Conservation (phyloP, 2,797 vertebrate genomes). For the Tokudaia muenninki region DNA sequence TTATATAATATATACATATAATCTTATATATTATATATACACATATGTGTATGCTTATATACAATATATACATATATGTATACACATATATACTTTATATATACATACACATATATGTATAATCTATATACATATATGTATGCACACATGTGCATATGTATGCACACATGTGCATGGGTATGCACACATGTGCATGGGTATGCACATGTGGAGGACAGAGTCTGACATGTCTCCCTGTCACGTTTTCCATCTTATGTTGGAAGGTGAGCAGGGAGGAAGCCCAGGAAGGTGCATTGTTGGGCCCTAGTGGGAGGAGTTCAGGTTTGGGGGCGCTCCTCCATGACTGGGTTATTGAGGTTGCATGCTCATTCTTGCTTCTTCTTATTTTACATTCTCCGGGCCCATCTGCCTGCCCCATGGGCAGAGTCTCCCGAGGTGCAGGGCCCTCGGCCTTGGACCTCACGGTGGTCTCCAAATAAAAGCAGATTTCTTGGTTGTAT, state of each 20-base stretch:
- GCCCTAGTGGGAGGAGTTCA: background rate
- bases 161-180: background rate
- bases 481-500: background rate
- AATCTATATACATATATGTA: background rate
- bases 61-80: too few species aligned
- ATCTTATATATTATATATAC: too few species aligned
- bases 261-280: background rate
- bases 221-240: background rate
- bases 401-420: background rate
- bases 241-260: background rate
- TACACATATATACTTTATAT: too few species aligned
- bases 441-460: background rate
- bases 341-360: too few species aligned
- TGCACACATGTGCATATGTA: background rate
- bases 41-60: background rate
- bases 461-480: too few species aligned
- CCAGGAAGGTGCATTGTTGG: background rate
- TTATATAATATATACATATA: too few species aligned
- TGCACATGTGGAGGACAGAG: background rate
- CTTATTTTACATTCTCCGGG: background rate
- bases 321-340: background rate
- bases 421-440: background rate
- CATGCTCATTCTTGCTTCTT: background rate
- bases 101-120: background rate
- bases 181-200: background rate